Conservation (phyloP, 2,888 invertebrate species). For the Hypselothyrea guttata region DNA sequence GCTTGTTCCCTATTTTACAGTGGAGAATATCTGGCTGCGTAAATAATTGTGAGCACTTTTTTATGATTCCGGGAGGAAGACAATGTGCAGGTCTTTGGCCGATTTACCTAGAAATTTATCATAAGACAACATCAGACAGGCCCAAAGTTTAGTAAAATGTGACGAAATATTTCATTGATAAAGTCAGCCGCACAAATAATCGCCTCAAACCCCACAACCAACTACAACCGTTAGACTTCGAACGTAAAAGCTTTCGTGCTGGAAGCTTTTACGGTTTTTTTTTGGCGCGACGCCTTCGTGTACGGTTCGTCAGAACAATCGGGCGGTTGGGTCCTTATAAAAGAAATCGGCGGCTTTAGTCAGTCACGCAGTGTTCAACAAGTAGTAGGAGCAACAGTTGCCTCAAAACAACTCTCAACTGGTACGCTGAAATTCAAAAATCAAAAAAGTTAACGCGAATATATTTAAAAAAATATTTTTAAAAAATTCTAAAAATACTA, state of each 20-base stretch:
- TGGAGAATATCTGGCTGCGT: constrained; percentile 45
- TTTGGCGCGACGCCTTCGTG: constrained; percentile 55
- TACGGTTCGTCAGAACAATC: not conserved
- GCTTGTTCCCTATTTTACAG: constrained; percentile 55
- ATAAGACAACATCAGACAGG: constrained; percentile 40
- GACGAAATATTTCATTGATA: constrained; percentile 75
- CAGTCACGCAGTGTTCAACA: constrained; percentile 82
- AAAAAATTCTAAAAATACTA: not conserved
- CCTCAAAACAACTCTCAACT: constrained; percentile 21
- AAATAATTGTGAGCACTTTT: constrained; percentile 56
- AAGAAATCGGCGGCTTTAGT: constrained; percentile 70
- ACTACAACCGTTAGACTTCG: not conserved
- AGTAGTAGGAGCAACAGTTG: constrained; percentile 80
- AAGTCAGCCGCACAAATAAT: constrained; percentile 31
- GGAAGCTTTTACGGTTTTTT: constrained; percentile 68
- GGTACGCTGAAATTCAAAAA: constrained; percentile 18
- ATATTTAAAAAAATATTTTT: not conserved
- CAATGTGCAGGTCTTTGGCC: not conserved
- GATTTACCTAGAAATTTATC: constrained; percentile 44
- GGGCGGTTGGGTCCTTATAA: constrained; percentile 67
- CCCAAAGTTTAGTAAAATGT: constrained; percentile 65
- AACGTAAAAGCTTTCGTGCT: constrained; percentile 50
- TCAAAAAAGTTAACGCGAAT: constrained; percentile 32
- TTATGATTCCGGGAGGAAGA: constrained; percentile 7
- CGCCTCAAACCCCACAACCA: not conserved